Evolutionary conservation across 2,113 vertebrate species (phyloP).

Genomic region (Pelobates fuscus): DNA sequence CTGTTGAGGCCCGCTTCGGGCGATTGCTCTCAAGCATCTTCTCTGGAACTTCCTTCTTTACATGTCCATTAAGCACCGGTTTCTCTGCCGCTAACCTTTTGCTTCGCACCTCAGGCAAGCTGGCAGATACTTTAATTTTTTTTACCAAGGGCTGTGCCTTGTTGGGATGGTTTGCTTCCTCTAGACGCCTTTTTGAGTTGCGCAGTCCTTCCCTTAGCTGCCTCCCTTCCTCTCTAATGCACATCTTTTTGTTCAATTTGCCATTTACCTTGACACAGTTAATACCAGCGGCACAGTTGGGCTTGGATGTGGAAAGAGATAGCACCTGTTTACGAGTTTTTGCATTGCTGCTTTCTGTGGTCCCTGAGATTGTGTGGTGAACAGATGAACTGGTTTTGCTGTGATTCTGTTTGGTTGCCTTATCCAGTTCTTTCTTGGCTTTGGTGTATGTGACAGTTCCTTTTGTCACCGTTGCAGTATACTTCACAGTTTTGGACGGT

Average conservation of each 20-base stretch:
- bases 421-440: slow-evolving; percentile 98
- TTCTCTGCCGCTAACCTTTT: slow-evolving; percentile 75
- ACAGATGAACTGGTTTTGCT: slow-evolving; percentile 88
- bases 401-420: slow-evolving; percentile 97
- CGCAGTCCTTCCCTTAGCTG: slow-evolving; percentile 91
- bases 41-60: slow-evolving; percentile 75
- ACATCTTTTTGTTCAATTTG: slow-evolving; percentile 88
- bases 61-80: slow-evolving; percentile 77
- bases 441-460: slow-evolving; percentile 99
- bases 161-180: slow-evolving; percentile 73
- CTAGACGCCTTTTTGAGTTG: slow-evolving; percentile 92
- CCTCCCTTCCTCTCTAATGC: slow-evolving; percentile 79
- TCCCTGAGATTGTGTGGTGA: slow-evolving; percentile 97
- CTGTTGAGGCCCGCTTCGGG: slow-evolving; percentile 83
- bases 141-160: slow-evolving; percentile 76
- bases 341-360: slow-evolving; percentile 98
- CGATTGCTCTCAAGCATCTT: slow-evolving; percentile 77
- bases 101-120: slow-evolving; percentile 78
- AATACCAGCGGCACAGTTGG: slow-evolving; percentile 70
- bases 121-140: slow-evolving; percentile 69
- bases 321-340: slow-evolving; percentile 99
- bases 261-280: slow-evolving; percentile 84
- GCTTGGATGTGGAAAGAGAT: slow-evolving; percentile 80
- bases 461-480: slow-evolving; percentile 98
- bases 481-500: slow-evolving; percentile 99